phyloP scores from a whole-genome alignment of 2,888 invertebrate species.

The Mycogona germanica region DNA sequence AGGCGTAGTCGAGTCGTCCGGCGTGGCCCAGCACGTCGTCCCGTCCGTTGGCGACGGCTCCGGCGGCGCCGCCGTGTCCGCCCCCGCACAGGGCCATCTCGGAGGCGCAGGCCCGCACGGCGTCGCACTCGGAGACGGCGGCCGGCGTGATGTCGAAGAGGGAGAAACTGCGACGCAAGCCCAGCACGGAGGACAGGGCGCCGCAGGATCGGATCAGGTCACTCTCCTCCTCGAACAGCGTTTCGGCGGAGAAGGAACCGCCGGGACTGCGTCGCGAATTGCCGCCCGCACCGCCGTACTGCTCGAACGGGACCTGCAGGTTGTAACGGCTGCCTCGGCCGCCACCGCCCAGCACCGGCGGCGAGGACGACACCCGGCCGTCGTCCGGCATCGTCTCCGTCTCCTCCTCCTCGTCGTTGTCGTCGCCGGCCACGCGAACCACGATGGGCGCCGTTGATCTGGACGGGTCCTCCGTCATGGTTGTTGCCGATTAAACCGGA shows the following conservation, averaged over 20 bases:
- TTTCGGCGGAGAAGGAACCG: slow-evolving; percentile 39
- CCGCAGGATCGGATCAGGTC: slow-evolving; percentile 68
- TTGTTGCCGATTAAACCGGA: too few relatives aligned
- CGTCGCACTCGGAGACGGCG: slow-evolving; percentile 40
- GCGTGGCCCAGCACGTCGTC: slow-evolving; percentile 29
- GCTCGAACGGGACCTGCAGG: slow-evolving; percentile 24
- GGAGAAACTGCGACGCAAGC: slow-evolving; percentile 72
- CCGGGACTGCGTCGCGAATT: slow-evolving; percentile 34
- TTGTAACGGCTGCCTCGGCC: slow-evolving; percentile 17
- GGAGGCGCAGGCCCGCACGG: slow-evolving; percentile 30
- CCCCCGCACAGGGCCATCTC: slow-evolving; percentile 25
- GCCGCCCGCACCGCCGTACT: slow-evolving; percentile 18
- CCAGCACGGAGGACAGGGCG: slow-evolving; percentile 61
- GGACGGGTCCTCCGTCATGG: too few relatives aligned
- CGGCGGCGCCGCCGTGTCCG: slow-evolving; percentile 27
- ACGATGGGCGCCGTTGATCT: slow-evolving; percentile 8
- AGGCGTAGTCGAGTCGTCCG: slow-evolving; percentile 46
- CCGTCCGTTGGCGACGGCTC: slow-evolving; percentile 25
- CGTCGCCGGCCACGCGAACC: background rate
- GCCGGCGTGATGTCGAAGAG: slow-evolving; percentile 57
- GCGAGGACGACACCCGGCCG: background rate
- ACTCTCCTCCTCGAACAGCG: slow-evolving; percentile 59
- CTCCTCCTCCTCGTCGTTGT: background rate
- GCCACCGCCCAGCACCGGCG: background rate
- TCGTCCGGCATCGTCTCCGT: slow-evolving; percentile 11